These are phyloP conservation scores for Petrolisthes cinctipes DNA, from an alignment of 2,888 invertebrate genomes.

Conservation along the genomic window DNA sequence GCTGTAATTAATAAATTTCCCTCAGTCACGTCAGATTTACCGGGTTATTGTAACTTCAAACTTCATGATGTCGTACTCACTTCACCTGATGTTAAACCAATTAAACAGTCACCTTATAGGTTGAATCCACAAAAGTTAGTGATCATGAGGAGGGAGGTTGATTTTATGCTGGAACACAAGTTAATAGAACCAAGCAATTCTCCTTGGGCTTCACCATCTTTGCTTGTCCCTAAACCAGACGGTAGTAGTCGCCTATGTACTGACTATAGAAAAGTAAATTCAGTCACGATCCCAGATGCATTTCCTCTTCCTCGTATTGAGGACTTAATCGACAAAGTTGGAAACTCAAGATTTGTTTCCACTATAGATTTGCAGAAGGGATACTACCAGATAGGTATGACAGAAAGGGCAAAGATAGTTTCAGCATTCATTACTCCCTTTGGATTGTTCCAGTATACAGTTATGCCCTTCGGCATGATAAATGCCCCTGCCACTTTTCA, in stretches of 20 bases:
- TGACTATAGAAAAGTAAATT: conserved; percentile 11
- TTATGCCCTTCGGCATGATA: conserved; percentile 8
- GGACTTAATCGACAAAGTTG: background rate
- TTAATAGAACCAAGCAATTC: background rate
- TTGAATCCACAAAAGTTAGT: background rate
- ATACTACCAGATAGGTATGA: conserved; percentile 15
- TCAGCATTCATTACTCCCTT: conserved; percentile 15
- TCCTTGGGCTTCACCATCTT: background rate
- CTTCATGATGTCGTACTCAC: background rate
- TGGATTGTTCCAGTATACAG: background rate
- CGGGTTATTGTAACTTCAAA: background rate
- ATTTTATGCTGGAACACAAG: background rate
- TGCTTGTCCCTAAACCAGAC: background rate
- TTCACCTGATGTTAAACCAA: background rate
- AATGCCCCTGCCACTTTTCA: conserved; percentile 14
- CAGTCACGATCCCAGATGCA: background rate
- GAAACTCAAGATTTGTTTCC: background rate
- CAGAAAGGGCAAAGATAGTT: conserved; percentile 9
- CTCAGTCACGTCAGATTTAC: background rate
- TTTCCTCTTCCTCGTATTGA: conserved; percentile 15
- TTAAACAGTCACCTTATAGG: background rate
- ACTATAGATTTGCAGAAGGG: conserved; percentile 10
- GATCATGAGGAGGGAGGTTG: background rate
- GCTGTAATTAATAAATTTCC: background rate
- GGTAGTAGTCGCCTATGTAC: background rate